Evolutionary conservation across 1,140 invertebrate genomes (phyloP).

Genomic region (Prorops nasuta): DNA sequence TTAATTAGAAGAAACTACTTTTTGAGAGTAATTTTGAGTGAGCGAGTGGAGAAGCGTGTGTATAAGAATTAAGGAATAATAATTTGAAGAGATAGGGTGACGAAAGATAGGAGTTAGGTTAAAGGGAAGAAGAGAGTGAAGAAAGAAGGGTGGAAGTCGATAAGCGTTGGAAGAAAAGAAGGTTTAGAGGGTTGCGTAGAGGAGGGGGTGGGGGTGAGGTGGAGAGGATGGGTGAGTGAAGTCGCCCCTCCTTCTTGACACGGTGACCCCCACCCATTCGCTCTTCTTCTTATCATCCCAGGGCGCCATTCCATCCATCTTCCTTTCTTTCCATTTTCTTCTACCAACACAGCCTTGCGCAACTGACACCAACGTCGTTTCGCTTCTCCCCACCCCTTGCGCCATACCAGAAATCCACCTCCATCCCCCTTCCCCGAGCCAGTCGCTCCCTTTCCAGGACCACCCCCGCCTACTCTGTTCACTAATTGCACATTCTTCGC

Average conservation of each 20-base stretch:
- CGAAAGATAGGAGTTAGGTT: too few species aligned
- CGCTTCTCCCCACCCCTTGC: conserved; percentile 10
- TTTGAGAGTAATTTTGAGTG: too few species aligned
- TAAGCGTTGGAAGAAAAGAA: conserved; percentile 32
- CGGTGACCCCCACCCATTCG: conserved; percentile 33
- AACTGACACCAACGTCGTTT: too few species aligned
- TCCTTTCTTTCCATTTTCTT: conserved; percentile 56
- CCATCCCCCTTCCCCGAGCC: conserved; percentile 10
- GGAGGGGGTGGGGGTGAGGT: too few species aligned
- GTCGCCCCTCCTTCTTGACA: conserved; percentile 38
- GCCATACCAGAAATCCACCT: conserved; percentile 1
- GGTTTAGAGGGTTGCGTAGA: conserved; percentile 11
- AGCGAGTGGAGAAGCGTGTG: too few species aligned
- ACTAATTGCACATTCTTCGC: conserved; percentile 89
- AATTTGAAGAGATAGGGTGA: too few species aligned
- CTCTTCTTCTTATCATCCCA: conserved; percentile 40
- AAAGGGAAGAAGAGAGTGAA: too few species aligned
- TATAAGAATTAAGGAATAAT: too few species aligned
- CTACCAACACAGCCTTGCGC: not conserved
- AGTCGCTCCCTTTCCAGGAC: conserved; percentile 27
- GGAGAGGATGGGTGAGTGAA: too few species aligned
- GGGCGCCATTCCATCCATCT: conserved; percentile 51
- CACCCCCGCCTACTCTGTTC: conserved; percentile 58
- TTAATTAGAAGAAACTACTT: too few species aligned
- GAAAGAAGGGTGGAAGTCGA: conserved; percentile 29